Base-by-base conservation (phyloP, 92 coral and sea anemone genomes). In the Bergia sp. region DNA sequence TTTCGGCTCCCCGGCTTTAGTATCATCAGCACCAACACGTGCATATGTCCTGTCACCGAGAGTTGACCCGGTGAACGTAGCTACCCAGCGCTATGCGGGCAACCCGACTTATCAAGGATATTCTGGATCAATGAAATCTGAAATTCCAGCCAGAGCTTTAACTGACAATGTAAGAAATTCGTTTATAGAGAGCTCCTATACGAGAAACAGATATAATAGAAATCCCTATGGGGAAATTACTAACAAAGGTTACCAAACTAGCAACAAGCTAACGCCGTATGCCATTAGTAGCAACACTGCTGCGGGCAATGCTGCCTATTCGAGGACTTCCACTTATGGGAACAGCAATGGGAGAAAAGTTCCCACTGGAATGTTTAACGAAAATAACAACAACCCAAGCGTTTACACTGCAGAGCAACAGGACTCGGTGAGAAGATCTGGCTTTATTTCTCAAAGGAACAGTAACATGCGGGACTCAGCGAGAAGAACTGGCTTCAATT, bases 21-120 rank as follows among this genome's bases (percentile, higher is more conserved):
- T 84, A 72, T 20, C 79, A 45, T 79, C 79, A 0, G 50, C 64
- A 38, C 79, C 87, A 29, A 71, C 78, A n/a, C 79, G 67, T 49
- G 61, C 79, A 5, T 84, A 84, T 74, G 11, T 84, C 58, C 42
- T 84, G 29, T 74, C 87, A 45, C 65, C 66, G 41, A 18, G 39
- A 29, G n/a, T 74, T 71, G 44, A 49, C 39, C 87, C 64, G 37
- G 15, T 72, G 7, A 71, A 42, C 67, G 41, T 53, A 29, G 13
- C 45, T 20, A 36, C 77, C 58, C 79, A 45, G 43, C 20, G n/a
- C 5, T 79, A 79, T 79, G 42, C 41, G 2, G 81, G 81, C 15
- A 43, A 77, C 37, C 74, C 36, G 5, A 38, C 77, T 37, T 73
- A 73, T 73, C 40, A 57, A 1, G 21, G n/a, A 21, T 57, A 80